Base-by-base conservation (phyloP, 2,888 invertebrate species). In the Microplitis deprimator region DNA sequence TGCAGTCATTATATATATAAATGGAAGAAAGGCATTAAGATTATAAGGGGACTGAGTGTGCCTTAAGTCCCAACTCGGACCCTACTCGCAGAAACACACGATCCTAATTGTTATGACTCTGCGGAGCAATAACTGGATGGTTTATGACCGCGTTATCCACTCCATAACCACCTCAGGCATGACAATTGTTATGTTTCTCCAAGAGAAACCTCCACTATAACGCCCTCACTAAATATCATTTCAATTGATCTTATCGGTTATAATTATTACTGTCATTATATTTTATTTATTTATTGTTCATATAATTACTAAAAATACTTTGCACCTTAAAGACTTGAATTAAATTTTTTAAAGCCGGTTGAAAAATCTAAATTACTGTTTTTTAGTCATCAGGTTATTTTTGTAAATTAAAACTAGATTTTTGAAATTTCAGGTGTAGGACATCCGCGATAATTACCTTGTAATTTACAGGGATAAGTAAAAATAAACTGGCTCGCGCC, bases 21-120 rank as follows among this genome's bases (percentile, higher is more conserved):
- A 29, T 50, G 50, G 50, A 50, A 50, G 50, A 50, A 50, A 50
- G 50, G 50, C 50, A 50, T 50, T 50, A 75, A 70, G n/a, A 69
- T 69, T 10, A 2, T 8, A 64, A 38, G 13, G 68, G 38, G 13
- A 68, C 13, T 38, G 13, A 68, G 7, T 59, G 50, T 50, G 50
- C 13, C 50, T 50, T 13, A 13, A 13, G 13, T 16, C 7, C 10
- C 29, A 39, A 65, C 68, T 68, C 13, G 59, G 8, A 74, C 68
- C 68, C 69, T 75, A 29, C 29, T 41, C 41, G 41, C 41, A 3
- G 6, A 50, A 62, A 68, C 75, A 83, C 81, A 81, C 83, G 81
- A 82, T 83, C 84, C 84, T 86, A 85, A 86, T 85, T 85, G 85
- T 85, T 86, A 85, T 84, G 82, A 83, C 84, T 83, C 81, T 78